phyloP scores from a whole-genome alignment of 2,888 invertebrate species.

The Drosophila longiperda region DNA sequence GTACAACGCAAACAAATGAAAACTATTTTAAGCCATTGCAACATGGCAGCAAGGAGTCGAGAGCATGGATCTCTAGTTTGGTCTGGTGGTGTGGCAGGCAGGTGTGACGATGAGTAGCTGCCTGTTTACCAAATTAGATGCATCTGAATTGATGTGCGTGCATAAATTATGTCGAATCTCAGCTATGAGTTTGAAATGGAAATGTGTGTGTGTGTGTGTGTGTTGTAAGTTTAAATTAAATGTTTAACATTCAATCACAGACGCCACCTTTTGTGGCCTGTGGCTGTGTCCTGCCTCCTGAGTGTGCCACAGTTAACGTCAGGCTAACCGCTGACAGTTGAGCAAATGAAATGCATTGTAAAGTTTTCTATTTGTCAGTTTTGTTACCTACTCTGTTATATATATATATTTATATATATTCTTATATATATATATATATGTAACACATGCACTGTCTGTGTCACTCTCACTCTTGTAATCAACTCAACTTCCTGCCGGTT shows the following conservation, averaged over 20 bases:
- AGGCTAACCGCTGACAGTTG: slow-evolving; percentile 56
- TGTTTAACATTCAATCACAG: slow-evolving; percentile 77
- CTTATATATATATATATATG: slow-evolving; percentile 1
- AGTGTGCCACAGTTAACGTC: slow-evolving; percentile 14
- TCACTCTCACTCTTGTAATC: slow-evolving; percentile 66
- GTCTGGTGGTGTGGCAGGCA: slow-evolving; percentile 49
- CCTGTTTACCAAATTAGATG: slow-evolving; percentile 79
- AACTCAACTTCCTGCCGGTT: slow-evolving; percentile 78
- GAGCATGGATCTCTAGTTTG: background rate
- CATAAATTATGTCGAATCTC: slow-evolving; percentile 70
- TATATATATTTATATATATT: slow-evolving; percentile 7
- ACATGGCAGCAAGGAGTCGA: slow-evolving; percentile 39
- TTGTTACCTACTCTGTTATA: slow-evolving; percentile 23
- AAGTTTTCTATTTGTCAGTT: slow-evolving; percentile 72
- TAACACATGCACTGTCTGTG: slow-evolving; percentile 14
- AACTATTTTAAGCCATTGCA: slow-evolving; percentile 72
- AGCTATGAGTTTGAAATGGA: slow-evolving; percentile 15
- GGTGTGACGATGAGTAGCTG: slow-evolving; percentile 67
- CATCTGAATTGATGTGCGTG: slow-evolving; percentile 79
- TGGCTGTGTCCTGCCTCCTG: slow-evolving; percentile 50
- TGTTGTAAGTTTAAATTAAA: slow-evolving; percentile 75
- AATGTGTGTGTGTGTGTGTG: slow-evolving; percentile 19
- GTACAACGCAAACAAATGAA: slow-evolving; percentile 72
- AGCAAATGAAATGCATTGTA: slow-evolving; percentile 73
- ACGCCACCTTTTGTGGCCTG: slow-evolving; percentile 52